Base-by-base conservation (phyloP, 1,140 invertebrate genomes). In the Trichonephila inaurata region DNA sequence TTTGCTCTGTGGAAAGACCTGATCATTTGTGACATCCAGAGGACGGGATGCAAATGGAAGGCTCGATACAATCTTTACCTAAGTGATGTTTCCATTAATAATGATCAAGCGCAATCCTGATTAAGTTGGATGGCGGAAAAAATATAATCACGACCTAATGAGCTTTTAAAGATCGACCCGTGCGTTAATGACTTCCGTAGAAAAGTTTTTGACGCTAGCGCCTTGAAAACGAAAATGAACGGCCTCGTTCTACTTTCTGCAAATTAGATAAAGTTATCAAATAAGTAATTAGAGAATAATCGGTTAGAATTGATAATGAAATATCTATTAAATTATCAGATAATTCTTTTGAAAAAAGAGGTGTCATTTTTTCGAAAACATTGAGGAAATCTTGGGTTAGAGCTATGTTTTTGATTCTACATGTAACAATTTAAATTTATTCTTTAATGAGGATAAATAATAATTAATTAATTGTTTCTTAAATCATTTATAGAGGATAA, bases 211-310 rank as follows among this genome's bases (percentile, higher is more conserved):
- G 72, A 77, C 14, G 72, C 28, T 0, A 33, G 24, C 18, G 72
- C 28, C 16, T 33, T 28, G 24, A 33, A 69, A 77, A 77, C 14
- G 72, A 18, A 40, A 33, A 77, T 77, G 28, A 28, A 77, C 28
- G 14, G 1, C 69, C 28, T 1, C 28, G 16, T 77, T 77, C 28
- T 40, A 77, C 28, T 77, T 77, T 18, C 4, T 33, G 18, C 28
- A 72, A 77, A 77, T 69, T 77, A 19, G 72, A 77, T 77, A 77
- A 77, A 77, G 10, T 77, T 77, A 40, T 40, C 72, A 77, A 77
- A 77, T 33, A 77, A 33, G 72, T 77, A 77, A 77, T 77, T 77
- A 40, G 12, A 14, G 72, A 77, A 77, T 77, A 77, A 77, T 77
- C 72, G 28, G 33, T 6, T 21, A 16, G 33, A 33, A 40, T 77